A percentile compares a stretch with the other conserved stretches of the same genome.
These are phyloP conservation scores for Oligia latruncula DNA, from an alignment of 2,888 invertebrate genomes.

Conservation along the genomic window DNA sequence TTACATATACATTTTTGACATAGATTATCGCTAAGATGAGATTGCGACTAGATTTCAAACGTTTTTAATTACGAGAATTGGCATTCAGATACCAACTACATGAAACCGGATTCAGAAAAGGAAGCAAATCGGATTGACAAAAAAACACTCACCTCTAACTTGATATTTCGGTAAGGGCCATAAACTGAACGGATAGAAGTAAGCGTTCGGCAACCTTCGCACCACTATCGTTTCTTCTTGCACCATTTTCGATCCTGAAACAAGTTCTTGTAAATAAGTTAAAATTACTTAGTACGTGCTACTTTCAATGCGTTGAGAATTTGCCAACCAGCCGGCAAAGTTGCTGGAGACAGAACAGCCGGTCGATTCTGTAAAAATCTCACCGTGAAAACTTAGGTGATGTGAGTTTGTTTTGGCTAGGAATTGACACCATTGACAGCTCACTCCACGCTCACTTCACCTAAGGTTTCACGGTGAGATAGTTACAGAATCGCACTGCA, in stretches of 20 bases:
- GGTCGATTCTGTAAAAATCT: too few species aligned
- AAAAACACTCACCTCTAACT: slow-evolving; percentile 65
- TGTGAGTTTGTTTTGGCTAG: too few species aligned
- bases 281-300: not conserved
- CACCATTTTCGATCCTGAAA: slow-evolving; percentile 82
- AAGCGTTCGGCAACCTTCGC: slow-evolving; percentile 79
- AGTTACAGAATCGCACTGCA: too few species aligned
- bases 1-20: too few species aligned
- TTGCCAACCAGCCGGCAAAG: not conserved
- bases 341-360: too few species aligned
- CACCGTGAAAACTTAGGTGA: too few species aligned
- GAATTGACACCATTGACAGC: too few species aligned
- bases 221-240: slow-evolving; percentile 81
- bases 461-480: too few species aligned
- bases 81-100: not conserved
- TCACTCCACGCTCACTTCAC: too few species aligned
- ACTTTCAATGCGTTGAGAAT: not conserved
- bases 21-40: not conserved
- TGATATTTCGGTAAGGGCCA: slow-evolving; percentile 84
- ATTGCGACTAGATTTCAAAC: not conserved
- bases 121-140: not conserved
- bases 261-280: slow-evolving; percentile 18
- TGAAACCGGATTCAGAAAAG: not conserved
- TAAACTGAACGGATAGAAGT: slow-evolving; percentile 83
- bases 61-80: not conserved